These are phyloP conservation scores for Eristalinus aeneus DNA, from an alignment of 2,888 invertebrate genomes.

Conservation along the genomic window DNA sequence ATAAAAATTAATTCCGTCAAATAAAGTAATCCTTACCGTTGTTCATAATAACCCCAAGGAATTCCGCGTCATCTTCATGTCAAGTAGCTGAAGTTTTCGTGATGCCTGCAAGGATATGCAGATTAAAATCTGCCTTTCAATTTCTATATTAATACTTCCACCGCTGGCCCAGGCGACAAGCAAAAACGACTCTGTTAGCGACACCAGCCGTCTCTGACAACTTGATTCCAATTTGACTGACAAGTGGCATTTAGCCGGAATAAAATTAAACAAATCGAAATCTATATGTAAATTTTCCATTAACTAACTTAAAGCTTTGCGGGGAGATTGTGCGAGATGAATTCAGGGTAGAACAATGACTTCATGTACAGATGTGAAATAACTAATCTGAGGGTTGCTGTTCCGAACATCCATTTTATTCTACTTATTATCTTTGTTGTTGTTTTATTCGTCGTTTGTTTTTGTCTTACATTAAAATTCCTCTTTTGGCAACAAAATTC, in stretches of 20 bases:
- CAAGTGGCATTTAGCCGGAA: slow-evolving; percentile 68
- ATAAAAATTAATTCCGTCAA: slow-evolving; percentile 19
- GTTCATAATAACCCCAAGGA: slow-evolving; percentile 55
- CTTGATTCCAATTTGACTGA: slow-evolving; percentile 69
- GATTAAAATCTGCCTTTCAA: slow-evolving; percentile 63
- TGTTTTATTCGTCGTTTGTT: slow-evolving; percentile 11
- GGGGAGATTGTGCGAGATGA: slow-evolving; percentile 51
- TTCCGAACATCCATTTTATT: slow-evolving; percentile 43
- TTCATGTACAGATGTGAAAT: slow-evolving; percentile 65
- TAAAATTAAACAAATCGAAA: slow-evolving; percentile 71
- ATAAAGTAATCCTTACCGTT: slow-evolving; percentile 1
- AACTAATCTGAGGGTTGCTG: slow-evolving; percentile 68
- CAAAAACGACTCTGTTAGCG: slow-evolving; percentile 20
- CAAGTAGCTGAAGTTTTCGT: slow-evolving; percentile 57
- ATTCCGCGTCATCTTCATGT: slow-evolving; percentile 48
- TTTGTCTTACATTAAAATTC: slow-evolving; percentile 48
- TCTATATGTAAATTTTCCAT: slow-evolving; percentile 69
- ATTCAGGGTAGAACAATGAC: slow-evolving; percentile 41
- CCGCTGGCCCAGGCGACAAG: slow-evolving; percentile 7
- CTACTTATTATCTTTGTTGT: slow-evolving; percentile 15
- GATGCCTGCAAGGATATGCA: slow-evolving; percentile 62
- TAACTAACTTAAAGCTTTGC: slow-evolving; percentile 61
- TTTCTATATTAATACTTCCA: slow-evolving; percentile 55
- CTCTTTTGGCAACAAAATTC: slow-evolving; percentile 64
- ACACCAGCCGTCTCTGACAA: slow-evolving; percentile 62